These are phyloP conservation scores for Gambusia yucatana DNA, from an alignment of 2,797 vertebrate genomes.

Conservation along the genomic window DNA sequence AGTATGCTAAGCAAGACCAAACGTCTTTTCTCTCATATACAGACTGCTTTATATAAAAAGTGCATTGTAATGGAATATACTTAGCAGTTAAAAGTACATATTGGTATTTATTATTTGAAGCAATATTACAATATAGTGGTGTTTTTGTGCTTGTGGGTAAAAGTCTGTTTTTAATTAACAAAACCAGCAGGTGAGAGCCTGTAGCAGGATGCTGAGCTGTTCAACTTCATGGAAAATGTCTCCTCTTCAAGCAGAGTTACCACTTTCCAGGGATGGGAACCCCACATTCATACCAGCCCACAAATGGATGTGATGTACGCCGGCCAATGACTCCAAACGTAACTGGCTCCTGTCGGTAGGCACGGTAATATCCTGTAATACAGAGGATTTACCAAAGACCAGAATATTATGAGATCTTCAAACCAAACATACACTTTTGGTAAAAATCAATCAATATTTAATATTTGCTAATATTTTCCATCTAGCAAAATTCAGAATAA, in stretches of 20 bases:
- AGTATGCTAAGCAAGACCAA: slow-evolving; percentile 71
- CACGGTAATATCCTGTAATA: slow-evolving; percentile 89
- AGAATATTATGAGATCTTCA: neutral
- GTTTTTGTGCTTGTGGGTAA: slow-evolving; percentile 63
- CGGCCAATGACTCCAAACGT: slow-evolving; percentile 91
- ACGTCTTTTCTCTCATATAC: slow-evolving; percentile 82
- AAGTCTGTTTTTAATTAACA: slow-evolving; percentile 71
- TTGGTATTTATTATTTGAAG: slow-evolving; percentile 79
- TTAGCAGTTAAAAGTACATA: slow-evolving; percentile 78
- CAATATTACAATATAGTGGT: slow-evolving; percentile 69
- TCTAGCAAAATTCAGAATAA: neutral
- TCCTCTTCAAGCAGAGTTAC: slow-evolving; percentile 77
- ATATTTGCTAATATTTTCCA: neutral
- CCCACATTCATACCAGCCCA: slow-evolving; percentile 98
- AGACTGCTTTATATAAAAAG: slow-evolving; percentile 80
- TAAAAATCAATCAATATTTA: neutral
- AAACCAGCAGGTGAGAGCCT: slow-evolving; percentile 52
- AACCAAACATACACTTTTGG: neutral
- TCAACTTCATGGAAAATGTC: slow-evolving; percentile 48
- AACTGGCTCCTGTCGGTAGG: slow-evolving; percentile 94
- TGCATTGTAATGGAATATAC: slow-evolving; percentile 80
- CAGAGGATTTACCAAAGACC: slow-evolving; percentile 16
- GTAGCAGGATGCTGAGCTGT: slow-evolving; percentile 62
- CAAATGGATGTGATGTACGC: slow-evolving; percentile 90
- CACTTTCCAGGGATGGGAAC: slow-evolving; percentile 98